Conservation (phyloP, 2,797 vertebrate genomes). For the Remorina albescens region DNA sequence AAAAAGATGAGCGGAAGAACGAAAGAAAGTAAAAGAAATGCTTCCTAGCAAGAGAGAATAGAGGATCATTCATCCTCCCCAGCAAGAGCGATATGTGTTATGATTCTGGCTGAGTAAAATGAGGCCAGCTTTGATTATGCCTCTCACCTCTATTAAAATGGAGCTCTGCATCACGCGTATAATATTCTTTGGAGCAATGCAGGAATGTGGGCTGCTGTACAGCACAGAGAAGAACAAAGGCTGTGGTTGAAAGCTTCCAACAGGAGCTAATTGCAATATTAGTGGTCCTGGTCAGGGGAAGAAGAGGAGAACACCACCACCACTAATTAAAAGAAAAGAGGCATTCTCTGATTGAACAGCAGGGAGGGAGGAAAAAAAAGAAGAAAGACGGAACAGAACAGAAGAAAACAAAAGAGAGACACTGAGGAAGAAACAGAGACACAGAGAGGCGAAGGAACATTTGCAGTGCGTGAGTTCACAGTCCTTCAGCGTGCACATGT, state of each 20-base stretch:
- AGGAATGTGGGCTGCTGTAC: conserved; percentile 50
- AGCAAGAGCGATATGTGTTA: conserved; percentile 50
- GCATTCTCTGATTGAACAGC: conserved; percentile 43
- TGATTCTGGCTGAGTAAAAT: conserved; percentile 68
- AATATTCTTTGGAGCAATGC: conserved; percentile 63
- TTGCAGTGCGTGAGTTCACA: conserved; percentile 10
- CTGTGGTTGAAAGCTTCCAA: conserved; percentile 65
- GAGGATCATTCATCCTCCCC: conserved; percentile 41
- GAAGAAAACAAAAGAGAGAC: conserved; percentile 40
- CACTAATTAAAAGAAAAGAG: conserved; percentile 71
- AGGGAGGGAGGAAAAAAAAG: conserved; percentile 31
- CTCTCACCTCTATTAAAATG: conserved; percentile 65
- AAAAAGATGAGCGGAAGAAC: conserved; percentile 26
- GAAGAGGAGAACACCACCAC: conserved; percentile 59
- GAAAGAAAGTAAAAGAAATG: conserved; percentile 23
- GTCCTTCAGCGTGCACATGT: conserved; percentile 8
- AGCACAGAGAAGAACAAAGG: conserved; percentile 64
- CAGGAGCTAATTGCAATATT: conserved; percentile 78
- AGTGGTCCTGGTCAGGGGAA: conserved; percentile 63
- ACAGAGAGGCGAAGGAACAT: conserved; percentile 25
- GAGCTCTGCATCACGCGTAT: conserved; percentile 61
- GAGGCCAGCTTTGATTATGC: conserved; percentile 77
- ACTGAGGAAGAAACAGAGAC: conserved; percentile 15
- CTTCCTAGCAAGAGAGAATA: conserved; percentile 41
- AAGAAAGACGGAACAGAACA: conserved; percentile 21